These are phyloP conservation scores for Turritopsis dohrnii DNA, from an alignment of 30 jellyfish, hydroid and myxozoan species.

Conservation along the genomic window DNA sequence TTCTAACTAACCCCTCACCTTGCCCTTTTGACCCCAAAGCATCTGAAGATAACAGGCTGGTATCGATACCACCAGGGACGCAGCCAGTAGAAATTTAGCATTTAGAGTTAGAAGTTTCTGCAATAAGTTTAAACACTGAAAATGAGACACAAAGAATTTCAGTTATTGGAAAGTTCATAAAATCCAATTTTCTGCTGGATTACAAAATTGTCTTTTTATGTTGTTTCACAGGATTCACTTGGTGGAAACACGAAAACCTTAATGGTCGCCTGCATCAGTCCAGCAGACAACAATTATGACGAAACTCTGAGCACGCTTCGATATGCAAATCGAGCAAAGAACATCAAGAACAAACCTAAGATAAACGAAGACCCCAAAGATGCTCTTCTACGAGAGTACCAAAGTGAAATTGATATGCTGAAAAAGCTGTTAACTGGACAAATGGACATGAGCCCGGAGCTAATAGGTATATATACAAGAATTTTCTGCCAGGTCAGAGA, in stretches of 20 bases:
- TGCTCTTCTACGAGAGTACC: conserved; percentile 87
- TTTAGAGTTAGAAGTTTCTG: too few relatives aligned
- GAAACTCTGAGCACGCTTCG: conserved; percentile 93
- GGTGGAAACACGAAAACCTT: conserved; percentile 95
- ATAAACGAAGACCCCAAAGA: conserved; percentile 95
- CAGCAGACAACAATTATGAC: conserved; percentile 92
- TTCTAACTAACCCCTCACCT: too few relatives aligned
- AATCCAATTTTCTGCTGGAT: background rate
- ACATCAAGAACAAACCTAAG: conserved; percentile 94
- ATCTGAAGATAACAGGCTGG: too few relatives aligned
- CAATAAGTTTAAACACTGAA: too few relatives aligned
- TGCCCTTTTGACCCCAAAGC: too few relatives aligned
- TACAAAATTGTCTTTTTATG: background rate
- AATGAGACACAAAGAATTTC: background rate
- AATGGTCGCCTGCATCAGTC: conserved; percentile 93
- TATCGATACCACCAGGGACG: too few relatives aligned
- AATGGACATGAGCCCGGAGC: conserved; percentile 63
- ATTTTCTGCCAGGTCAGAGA: background rate
- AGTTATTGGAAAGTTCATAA: background rate
- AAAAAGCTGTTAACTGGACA: conserved; percentile 87
- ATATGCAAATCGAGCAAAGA: conserved; percentile 95
- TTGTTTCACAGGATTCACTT: conserved; percentile 63
- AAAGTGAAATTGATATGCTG: conserved; percentile 71
- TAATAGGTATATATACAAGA: conserved; percentile 39
- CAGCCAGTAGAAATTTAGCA: too few relatives aligned